Evolutionary conservation across 2,888 invertebrate genomes (phyloP).

Genomic region (Ophion costatus): DNA sequence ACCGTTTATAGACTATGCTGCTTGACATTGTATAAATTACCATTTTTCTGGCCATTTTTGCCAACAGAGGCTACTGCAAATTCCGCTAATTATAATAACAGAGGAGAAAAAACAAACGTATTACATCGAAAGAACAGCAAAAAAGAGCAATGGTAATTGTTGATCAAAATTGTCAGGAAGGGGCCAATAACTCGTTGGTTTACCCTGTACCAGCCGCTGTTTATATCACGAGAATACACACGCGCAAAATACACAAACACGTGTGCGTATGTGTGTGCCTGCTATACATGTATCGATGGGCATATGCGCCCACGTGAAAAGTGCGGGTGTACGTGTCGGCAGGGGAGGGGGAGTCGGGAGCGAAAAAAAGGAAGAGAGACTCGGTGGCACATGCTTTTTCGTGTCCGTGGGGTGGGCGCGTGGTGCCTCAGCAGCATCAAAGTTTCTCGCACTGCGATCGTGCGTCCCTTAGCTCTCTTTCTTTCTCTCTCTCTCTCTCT

Average conservation of each 20-base stretch:
- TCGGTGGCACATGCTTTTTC: conserved; percentile 67
- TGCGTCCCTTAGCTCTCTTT: conserved; percentile 38
- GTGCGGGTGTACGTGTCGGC: conserved; percentile 53
- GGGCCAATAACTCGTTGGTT: conserved; percentile 35
- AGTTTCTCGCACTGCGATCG: conserved; percentile 46
- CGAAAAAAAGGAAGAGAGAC: conserved; percentile 53
- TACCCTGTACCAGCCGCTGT: conserved; percentile 39
- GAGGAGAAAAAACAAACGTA: too few relatives aligned
- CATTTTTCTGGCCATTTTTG: too few relatives aligned
- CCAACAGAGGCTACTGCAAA: too few relatives aligned
- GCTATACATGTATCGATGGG: background rate
- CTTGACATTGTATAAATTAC: too few relatives aligned
- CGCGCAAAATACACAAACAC: background rate
- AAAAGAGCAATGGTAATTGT: background rate
- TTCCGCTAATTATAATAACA: too few relatives aligned
- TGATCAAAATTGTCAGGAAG: conserved; percentile 2
- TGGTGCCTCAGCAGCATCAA: conserved; percentile 61
- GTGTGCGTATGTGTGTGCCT: background rate
- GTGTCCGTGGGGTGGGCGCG: conserved; percentile 66
- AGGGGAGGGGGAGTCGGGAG: conserved; percentile 24
- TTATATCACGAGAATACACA: conserved; percentile 34
- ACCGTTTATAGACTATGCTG: too few relatives aligned
- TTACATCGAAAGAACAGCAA: background rate
- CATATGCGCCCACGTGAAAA: conserved; percentile 55
- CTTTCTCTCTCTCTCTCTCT: conserved; percentile 12